Percentiles rank a stretch among this genome's conserved stretches.
phyloP scores from a whole-genome alignment of 2,113 vertebrate genomes.

The Hydrolagus affinis region DNA sequence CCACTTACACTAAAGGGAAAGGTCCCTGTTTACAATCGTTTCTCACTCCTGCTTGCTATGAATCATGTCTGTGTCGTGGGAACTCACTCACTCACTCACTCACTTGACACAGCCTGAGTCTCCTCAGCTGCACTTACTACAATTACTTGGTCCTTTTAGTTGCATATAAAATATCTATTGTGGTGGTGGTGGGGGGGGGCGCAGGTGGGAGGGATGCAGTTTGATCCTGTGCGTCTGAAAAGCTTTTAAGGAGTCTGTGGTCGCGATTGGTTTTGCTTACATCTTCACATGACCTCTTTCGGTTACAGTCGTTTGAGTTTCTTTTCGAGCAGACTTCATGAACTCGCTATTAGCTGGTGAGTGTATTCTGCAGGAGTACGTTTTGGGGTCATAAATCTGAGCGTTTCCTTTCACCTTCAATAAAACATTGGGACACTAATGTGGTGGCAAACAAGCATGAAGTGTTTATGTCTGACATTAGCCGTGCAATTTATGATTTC shows the following conservation, averaged over 20 bases:
- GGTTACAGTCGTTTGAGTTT: not conserved
- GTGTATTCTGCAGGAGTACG: not conserved
- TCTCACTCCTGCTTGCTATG: too few species aligned
- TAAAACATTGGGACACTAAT: slow-evolving; percentile 17
- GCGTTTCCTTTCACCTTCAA: slow-evolving; percentile 16
- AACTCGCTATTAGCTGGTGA: not conserved
- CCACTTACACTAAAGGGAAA: too few species aligned
- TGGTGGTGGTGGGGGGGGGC: too few species aligned
- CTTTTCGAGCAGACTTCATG: not conserved
- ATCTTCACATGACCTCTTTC: not conserved
- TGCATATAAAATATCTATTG: not conserved
- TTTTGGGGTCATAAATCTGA: not conserved
- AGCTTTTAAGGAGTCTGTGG: not conserved
- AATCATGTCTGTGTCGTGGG: too few species aligned
- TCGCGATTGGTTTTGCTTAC: not conserved
- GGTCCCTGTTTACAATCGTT: too few species aligned
- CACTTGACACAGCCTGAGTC: not conserved
- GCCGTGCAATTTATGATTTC: slow-evolving; percentile 13
- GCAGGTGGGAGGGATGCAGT: too few species aligned
- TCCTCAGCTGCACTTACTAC: not conserved
- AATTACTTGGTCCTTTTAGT: not conserved
- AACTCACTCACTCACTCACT: too few species aligned
- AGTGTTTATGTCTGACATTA: slow-evolving; percentile 6
- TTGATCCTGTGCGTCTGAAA: not conserved
- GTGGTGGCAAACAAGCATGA: not conserved